Evolutionary conservation across 2,888 invertebrate genomes (phyloP), one percentile per base, ranked within the genome.

Genomic region (Caenorhabditis becei): DNA sequence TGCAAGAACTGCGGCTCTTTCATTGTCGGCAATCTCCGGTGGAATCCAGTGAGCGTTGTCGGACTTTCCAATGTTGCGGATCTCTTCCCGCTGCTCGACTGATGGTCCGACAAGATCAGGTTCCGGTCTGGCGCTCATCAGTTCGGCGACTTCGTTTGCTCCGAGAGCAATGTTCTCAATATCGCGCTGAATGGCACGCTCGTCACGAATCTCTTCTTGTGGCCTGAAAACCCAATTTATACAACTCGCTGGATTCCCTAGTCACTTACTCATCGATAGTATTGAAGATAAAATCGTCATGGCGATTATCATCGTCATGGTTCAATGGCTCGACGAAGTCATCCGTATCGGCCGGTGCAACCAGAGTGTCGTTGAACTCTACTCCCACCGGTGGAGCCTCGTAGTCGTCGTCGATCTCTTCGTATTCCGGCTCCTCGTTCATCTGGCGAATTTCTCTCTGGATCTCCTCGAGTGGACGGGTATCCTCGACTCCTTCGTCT

Each of bases 21-120:
- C 70, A 16, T 47, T 47, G 28, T 67, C 54, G 14, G 61, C 67
- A 32, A 54, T 49, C 5, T 63, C 51, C 0, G 56, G 62, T 24
- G 47, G 23, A 32, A 47, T 18, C 81, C 81, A 81, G 44, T 81
- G 81, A 41, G 67, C 53, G 37, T 72, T 71, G 47, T 81, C 81
- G 28, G 3, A 18, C 37, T 67, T 67, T 35, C 81, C 81, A 11
- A 77, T 28, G 35, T 77, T 72, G 32, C 61, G 66, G 18, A 81
- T 72, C 32, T 81, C 77, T 18, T 71, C 62, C 5, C 71, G 56
- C 71, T 62, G 37, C 26, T 47, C 71, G 0, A 35, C 56, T 4
- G 54, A 37, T 20, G 61, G 67, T 11, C 37, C 72, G 7, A 72
- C 47, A 0, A 61, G 2, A 11, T 66, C 35, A 11, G 18, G 14